Base-by-base conservation (phyloP, 2,113 vertebrate species). In the Regulus satrapa region DNA sequence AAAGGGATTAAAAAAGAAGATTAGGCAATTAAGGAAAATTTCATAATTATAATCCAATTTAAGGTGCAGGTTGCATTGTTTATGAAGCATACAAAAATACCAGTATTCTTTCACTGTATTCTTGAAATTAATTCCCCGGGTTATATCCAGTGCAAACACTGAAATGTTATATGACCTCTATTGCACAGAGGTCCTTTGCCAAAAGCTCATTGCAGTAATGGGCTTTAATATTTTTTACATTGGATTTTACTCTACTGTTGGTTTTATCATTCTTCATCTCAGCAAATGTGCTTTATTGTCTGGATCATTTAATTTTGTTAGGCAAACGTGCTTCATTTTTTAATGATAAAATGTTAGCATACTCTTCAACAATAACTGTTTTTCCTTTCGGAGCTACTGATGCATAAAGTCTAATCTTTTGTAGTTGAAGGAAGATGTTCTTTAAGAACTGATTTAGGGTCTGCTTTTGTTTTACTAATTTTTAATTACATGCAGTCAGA, bases 281-380 rank as follows among this genome's bases (percentile, higher is more conserved):
- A 36, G 62, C 74, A 95, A 96, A 96, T 85, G 74, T 92, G 89
- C 93, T 96, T 94, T 97, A 85, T 96, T 94, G 93, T 95, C 93
- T 91, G 89, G 80, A 92, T 97, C 95, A 95, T 96, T 97, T 96
- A 94, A 92, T 96, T 97, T 96, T 96, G 92, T 97, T 94, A 94
- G 85, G 81, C 61, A 95, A 91, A 94, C 62, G 63, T 94, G 83
- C 93, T 96, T 95, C 87, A 96, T 95, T 96, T 97, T 94, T 91
- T 95, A 96, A 96, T 92, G 91, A 93, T 92, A 94, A 95, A 96
- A 96, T 88, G 77, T 89, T 82, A 94, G 51, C 63, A 43, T 82
- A n/a, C 54, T 94, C 49, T 80, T 95, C 72, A 94, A 55, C 91
- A 93, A 94, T 78, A 96, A 92, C 85, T 92, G 49, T 87, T 95